Conservation (phyloP, 2,888 invertebrate genomes). For the Spisula solida region DNA sequence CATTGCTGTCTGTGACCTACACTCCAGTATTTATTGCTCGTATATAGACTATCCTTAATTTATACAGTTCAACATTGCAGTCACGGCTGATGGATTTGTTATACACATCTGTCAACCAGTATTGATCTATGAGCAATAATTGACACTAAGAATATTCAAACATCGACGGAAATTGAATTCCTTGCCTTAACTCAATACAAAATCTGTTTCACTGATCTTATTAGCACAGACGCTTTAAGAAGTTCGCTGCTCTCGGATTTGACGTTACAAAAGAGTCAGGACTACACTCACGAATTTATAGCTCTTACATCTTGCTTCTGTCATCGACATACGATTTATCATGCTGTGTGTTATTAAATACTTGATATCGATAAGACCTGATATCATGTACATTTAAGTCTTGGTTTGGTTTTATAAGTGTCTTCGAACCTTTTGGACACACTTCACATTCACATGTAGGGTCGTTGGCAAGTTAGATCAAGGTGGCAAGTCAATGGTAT, state of each 20-base stretch:
- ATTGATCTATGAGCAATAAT: neutral
- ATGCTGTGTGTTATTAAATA: too few relatives aligned
- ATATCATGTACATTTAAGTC: too few relatives aligned
- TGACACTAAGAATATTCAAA: conserved; percentile 5
- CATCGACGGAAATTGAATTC: conserved; percentile 20
- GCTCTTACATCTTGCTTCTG: too few relatives aligned
- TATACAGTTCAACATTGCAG: neutral
- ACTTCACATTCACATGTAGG: too few relatives aligned
- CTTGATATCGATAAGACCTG: too few relatives aligned
- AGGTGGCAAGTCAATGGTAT: too few relatives aligned
- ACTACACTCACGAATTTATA: too few relatives aligned
- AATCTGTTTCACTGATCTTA: neutral
- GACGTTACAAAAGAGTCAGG: neutral
- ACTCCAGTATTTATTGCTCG: neutral
- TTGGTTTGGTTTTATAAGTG: too few relatives aligned
- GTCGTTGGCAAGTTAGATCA: too few relatives aligned
- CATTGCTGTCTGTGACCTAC: neutral
- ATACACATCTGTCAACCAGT: neutral
- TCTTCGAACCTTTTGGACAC: too few relatives aligned
- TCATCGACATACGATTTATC: too few relatives aligned
- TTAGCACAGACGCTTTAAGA: neutral
- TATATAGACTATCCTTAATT: neutral
- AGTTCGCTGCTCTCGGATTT: neutral
- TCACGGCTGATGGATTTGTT: neutral
- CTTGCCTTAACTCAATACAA: neutral